These are phyloP conservation scores for Bombus soroeensis DNA, from an alignment of 1,140 invertebrate species.

Conservation along the genomic window DNA sequence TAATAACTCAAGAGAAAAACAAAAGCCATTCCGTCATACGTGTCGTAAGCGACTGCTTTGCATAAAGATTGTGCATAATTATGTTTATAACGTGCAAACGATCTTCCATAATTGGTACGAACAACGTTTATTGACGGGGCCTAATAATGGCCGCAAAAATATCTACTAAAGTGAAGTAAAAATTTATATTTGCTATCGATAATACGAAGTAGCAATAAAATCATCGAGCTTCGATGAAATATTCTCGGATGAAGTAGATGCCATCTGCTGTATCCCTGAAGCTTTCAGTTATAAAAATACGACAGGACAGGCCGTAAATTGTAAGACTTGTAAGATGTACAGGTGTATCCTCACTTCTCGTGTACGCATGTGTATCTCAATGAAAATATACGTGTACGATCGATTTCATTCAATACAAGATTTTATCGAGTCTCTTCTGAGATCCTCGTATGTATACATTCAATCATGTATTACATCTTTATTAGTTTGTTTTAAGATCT, in stretches of 20 bases:
- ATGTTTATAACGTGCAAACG: conserved; percentile 19
- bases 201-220: not conserved
- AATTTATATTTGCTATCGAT: too few relatives aligned
- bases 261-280: conserved; percentile 1
- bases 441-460: not conserved
- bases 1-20: not conserved
- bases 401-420: not conserved
- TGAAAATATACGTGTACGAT: not conserved
- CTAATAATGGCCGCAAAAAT: not conserved
- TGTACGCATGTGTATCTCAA: not conserved
- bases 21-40: not conserved
- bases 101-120: not conserved
- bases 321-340: conserved; percentile 12
- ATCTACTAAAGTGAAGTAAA: not conserved
- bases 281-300: conserved; percentile 37
- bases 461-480: not conserved
- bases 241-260: not conserved
- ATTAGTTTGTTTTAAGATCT: not conserved
- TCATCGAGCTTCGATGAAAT: not conserved
- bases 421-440: not conserved
- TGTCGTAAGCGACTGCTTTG: conserved; percentile 1
- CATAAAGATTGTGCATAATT: not conserved
- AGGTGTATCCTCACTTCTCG: not conserved
- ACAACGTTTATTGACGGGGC: not conserved
- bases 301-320: conserved; percentile 4